A percentile compares a stretch with the other conserved stretches of the same genome.
These are phyloP conservation scores for Capromys pilorides DNA, from an alignment of 2,797 vertebrate species.

Conservation along the genomic window DNA sequence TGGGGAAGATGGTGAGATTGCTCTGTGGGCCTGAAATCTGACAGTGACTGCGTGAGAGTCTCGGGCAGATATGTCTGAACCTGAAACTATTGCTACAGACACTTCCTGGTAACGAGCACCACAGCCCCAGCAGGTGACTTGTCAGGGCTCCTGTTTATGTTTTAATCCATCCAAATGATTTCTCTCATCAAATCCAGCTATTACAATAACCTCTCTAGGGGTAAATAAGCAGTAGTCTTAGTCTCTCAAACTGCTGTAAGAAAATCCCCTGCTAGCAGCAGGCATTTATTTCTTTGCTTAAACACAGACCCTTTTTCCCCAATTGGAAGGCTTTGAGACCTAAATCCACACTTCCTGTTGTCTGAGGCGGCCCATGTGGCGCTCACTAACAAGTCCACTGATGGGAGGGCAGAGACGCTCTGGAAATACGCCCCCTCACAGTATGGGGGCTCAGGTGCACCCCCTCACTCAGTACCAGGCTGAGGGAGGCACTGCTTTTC, in stretches of 20 bases:
- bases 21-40: not conserved
- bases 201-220: not conserved
- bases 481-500: not conserved
- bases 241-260: not conserved
- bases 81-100: not conserved
- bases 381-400: not conserved
- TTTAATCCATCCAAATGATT: not conserved
- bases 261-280: not conserved
- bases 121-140: not conserved
- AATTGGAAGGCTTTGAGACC: not conserved
- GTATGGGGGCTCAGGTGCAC: not conserved
- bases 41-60: accelerated
- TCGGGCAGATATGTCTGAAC: not conserved
- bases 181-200: not conserved
- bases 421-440: not conserved
- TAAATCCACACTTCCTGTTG: not conserved
- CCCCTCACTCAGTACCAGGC: not conserved
- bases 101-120: not conserved
- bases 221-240: not conserved
- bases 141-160: slow-evolving; percentile 10
- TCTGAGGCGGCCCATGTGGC: not conserved
- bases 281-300: not conserved
- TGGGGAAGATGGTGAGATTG: not conserved
- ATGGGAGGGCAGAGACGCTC: not conserved
- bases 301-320: not conserved